These are phyloP conservation scores for Vicugna pacos DNA, from an alignment of 2,113 vertebrate species.

Conservation along the genomic window DNA sequence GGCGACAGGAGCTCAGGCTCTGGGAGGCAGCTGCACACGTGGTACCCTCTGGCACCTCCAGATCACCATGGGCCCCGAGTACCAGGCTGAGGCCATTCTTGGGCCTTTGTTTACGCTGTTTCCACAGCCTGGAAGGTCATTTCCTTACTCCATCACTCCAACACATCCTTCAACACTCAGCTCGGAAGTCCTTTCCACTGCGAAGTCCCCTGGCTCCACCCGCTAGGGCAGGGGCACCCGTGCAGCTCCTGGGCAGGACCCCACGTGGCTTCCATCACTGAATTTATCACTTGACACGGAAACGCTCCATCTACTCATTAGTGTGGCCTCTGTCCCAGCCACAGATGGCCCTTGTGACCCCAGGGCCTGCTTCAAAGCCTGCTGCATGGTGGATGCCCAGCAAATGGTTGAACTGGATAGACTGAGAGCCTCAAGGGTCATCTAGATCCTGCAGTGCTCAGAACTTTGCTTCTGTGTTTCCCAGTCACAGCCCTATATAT, in stretches of 20 bases:
- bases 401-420: background rate
- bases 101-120: background rate
- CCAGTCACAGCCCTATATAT: background rate
- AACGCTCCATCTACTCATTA: background rate
- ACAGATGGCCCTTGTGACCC: background rate
- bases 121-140: background rate
- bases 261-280: too few relatives aligned
- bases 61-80: background rate
- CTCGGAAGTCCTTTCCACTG: background rate
- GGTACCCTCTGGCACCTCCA: background rate
- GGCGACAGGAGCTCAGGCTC: background rate
- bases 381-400: too few relatives aligned
- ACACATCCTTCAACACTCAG: background rate
- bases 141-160: background rate
- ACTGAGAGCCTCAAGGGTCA: background rate
- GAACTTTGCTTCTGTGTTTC: background rate
- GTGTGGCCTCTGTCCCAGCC: background rate
- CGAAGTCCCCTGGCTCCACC: background rate
- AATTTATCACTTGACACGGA: background rate
- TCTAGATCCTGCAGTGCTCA: background rate
- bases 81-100: background rate
- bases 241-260: too few relatives aligned
- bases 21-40: rapidly evolving
- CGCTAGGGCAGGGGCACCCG: background rate
- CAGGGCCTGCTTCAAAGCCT: background rate